Conservation (phyloP, 2,888 invertebrate genomes). For the Hecatera dysodea region DNA sequence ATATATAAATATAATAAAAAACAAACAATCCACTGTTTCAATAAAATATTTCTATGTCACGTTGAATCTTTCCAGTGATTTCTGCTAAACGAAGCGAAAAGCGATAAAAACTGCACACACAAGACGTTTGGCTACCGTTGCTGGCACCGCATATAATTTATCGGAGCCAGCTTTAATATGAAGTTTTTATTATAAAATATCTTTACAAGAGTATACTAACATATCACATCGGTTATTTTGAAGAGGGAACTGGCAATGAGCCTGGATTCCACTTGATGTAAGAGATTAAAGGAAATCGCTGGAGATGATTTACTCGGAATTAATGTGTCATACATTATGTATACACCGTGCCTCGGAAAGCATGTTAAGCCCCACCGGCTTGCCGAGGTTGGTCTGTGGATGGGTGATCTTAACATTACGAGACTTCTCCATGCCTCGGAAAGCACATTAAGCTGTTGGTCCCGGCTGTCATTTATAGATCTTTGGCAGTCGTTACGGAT, state of each 20-base stretch:
- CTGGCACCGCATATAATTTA: slow-evolving; percentile 54
- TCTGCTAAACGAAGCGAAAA: slow-evolving; percentile 69
- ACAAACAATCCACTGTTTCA: slow-evolving; percentile 6
- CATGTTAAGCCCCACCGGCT: no score
- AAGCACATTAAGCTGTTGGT: no score
- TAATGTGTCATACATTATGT: no score
- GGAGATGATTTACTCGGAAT: neutral
- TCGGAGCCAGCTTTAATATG: slow-evolving; percentile 46
- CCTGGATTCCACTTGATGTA: slow-evolving; percentile 15
- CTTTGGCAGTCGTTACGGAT: no score
- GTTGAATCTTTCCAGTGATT: slow-evolving; percentile 48
- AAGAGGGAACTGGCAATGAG: slow-evolving; percentile 32
- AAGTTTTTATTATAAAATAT: slow-evolving; percentile 43
- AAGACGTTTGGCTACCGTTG: slow-evolving; percentile 61
- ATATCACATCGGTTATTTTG: slow-evolving; percentile 39
- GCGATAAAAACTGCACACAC: slow-evolving; percentile 67
- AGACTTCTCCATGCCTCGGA: no score
- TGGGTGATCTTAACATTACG: no score
- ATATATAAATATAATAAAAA: no score
- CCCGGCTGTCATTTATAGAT: no score
- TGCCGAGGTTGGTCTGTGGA: no score
- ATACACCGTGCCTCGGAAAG: no score
- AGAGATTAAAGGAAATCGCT: slow-evolving; percentile 18
- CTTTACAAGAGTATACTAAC: slow-evolving; percentile 23
- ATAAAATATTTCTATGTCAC: slow-evolving; percentile 53